Evolutionary conservation across 2,113 vertebrate species (phyloP).

Genomic region (Ageneiosus marmoratus): DNA sequence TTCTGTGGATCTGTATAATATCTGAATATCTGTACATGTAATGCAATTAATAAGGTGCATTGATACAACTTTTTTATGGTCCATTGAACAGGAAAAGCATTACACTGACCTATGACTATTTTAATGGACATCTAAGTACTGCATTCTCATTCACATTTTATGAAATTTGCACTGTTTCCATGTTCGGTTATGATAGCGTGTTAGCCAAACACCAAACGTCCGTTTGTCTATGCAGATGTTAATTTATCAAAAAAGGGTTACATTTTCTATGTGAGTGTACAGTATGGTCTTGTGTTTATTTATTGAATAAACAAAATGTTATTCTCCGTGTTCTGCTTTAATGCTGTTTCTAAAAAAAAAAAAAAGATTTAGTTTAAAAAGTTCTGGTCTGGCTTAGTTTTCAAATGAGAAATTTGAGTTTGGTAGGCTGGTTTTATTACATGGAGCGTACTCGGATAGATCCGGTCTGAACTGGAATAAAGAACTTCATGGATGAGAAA

Average conservation of each 20-base stretch:
- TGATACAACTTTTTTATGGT: neutral
- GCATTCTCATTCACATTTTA: slow-evolving; percentile 19
- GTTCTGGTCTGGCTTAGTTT: no score
- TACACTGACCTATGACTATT: slow-evolving; percentile 19
- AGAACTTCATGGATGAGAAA: neutral
- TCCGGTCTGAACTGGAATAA: neutral
- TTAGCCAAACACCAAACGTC: slow-evolving; percentile 26
- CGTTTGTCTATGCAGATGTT: slow-evolving; percentile 10
- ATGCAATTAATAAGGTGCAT: neutral
- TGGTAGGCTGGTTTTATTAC: neutral
- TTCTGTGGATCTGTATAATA: neutral
- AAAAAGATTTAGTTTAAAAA: neutral
- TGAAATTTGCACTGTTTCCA: slow-evolving; percentile 32
- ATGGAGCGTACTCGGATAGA: neutral
- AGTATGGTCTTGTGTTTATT: slow-evolving; percentile 48
- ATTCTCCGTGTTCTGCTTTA: neutral
- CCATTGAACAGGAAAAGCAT: neutral
- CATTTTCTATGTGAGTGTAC: slow-evolving; percentile 37
- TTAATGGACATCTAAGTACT: slow-evolving; percentile 17
- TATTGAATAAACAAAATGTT: slow-evolving; percentile 52
- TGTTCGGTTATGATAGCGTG: neutral
- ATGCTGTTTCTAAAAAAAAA: neutral
- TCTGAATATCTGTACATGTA: slow-evolving; percentile 13
- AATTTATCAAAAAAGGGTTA: slow-evolving; percentile 38
- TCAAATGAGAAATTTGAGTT: neutral